Conservation (phyloP, 2,797 vertebrate genomes). For the Gorsachius magnificus region DNA sequence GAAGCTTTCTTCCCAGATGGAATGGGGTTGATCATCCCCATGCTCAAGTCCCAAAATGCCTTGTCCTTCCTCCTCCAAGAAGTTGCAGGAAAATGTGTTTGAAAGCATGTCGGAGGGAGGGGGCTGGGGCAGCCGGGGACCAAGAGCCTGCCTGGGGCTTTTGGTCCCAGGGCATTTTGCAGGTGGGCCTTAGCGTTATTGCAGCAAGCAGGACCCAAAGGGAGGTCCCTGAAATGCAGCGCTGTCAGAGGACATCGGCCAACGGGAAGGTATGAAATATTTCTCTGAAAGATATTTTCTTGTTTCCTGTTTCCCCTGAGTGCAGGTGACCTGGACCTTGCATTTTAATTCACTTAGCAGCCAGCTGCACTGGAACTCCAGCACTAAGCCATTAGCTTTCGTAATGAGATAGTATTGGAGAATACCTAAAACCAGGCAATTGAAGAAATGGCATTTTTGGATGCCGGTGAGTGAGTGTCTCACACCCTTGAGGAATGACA, state of each 20-base stretch:
- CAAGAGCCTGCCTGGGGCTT: background rate
- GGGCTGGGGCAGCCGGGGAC: accelerated
- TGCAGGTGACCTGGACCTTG: background rate
- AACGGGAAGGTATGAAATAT: background rate
- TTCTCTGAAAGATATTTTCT: background rate
- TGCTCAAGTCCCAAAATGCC: background rate
- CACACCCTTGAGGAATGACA: background rate
- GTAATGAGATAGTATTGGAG: background rate
- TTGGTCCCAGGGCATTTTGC: background rate
- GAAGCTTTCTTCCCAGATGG: background rate
- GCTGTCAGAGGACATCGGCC: background rate
- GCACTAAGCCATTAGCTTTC: background rate
- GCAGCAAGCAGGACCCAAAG: background rate
- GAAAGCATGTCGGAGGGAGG: background rate
- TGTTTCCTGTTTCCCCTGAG: background rate
- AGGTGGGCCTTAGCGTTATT: background rate
- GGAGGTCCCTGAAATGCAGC: background rate
- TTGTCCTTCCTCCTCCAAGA: background rate
- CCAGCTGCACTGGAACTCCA: background rate
- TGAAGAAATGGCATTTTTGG: slow-evolving; percentile 9
- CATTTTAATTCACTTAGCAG: background rate
- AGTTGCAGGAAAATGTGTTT: background rate
- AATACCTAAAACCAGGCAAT: background rate
- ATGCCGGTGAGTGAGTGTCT: background rate
- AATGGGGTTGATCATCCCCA: background rate